Evolutionary conservation across 1,140 invertebrate species (phyloP).

Genomic region (Zaprionus camerounensis): DNA sequence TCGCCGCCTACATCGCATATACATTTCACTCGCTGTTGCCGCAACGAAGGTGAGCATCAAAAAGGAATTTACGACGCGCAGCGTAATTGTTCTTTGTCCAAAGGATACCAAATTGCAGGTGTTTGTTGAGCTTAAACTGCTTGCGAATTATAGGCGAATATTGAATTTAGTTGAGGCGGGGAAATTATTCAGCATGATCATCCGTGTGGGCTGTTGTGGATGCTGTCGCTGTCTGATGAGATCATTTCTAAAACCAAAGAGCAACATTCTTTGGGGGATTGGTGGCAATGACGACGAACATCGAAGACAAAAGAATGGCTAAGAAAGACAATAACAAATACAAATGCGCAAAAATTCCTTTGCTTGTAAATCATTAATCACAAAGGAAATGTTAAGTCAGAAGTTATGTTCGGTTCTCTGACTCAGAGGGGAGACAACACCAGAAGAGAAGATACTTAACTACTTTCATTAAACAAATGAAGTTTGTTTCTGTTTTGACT

Average conservation of each 20-base stretch:
- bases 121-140: neutral
- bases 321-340: conserved; percentile 27
- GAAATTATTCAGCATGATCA: conserved; percentile 26
- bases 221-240: conserved; percentile 56
- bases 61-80: conserved; percentile 41
- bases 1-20: conserved; percentile 67
- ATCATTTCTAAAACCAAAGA: conserved; percentile 68
- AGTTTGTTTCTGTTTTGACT: conserved; percentile 45
- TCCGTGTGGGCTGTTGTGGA: conserved; percentile 52
- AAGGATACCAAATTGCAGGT: neutral
- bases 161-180: conserved; percentile 13
- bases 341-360: conserved; percentile 26
- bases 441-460: conserved; percentile 17
- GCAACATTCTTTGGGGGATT: conserved; percentile 19
- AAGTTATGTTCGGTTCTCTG: conserved; percentile 17
- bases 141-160: conserved; percentile 42
- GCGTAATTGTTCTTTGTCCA: conserved; percentile 28
- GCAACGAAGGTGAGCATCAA: conserved; percentile 58
- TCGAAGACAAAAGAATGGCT: conserved; percentile 41
- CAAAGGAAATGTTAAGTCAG: conserved; percentile 44
- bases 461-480: conserved; percentile 49
- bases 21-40: conserved; percentile 37
- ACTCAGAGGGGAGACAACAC: conserved; percentile 20
- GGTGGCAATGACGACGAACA: conserved; percentile 20
- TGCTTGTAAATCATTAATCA: conserved; percentile 78